Evolutionary conservation across 2,113 vertebrate species (phyloP).

Genomic region (Siniperca chuatsi): DNA sequence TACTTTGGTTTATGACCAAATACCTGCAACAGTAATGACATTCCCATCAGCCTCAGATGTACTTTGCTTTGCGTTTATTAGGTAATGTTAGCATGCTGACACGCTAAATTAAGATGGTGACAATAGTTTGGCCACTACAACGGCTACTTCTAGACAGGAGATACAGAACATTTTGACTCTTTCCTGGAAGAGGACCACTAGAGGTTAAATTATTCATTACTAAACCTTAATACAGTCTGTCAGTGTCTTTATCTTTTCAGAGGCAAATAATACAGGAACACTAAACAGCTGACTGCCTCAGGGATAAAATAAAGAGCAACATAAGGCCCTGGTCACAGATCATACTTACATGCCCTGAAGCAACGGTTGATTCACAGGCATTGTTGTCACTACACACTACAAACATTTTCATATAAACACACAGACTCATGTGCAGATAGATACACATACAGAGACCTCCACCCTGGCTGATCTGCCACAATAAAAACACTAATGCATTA

Average conservation of each 20-base stretch:
- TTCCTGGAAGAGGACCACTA: background rate
- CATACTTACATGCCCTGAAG: background rate
- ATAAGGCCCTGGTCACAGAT: constrained; percentile 23
- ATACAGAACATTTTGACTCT: background rate
- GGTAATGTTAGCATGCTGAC: background rate
- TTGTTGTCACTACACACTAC: background rate
- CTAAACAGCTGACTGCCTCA: background rate
- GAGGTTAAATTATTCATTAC: background rate
- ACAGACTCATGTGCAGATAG: background rate
- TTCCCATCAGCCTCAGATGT: background rate
- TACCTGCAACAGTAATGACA: background rate
- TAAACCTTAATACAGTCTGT: background rate
- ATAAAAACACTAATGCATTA: constrained; percentile 50
- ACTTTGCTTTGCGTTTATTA: background rate
- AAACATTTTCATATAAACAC: background rate
- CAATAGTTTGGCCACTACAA: too few relatives aligned
- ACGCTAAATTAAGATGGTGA: background rate
- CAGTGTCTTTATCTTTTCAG: constrained; percentile 14
- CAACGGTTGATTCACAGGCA: background rate
- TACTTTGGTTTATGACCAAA: background rate
- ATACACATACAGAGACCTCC: background rate
- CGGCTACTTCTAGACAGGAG: background rate
- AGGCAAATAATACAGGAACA: constrained; percentile 2
- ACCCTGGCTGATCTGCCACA: constrained; percentile 14
- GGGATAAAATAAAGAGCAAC: constrained; percentile 42